Percentiles rank a stretch among this genome's conserved stretches.
Evolutionary conservation across 2,797 vertebrate genomes (phyloP).

Genomic region (Molossus alvarezi): DNA sequence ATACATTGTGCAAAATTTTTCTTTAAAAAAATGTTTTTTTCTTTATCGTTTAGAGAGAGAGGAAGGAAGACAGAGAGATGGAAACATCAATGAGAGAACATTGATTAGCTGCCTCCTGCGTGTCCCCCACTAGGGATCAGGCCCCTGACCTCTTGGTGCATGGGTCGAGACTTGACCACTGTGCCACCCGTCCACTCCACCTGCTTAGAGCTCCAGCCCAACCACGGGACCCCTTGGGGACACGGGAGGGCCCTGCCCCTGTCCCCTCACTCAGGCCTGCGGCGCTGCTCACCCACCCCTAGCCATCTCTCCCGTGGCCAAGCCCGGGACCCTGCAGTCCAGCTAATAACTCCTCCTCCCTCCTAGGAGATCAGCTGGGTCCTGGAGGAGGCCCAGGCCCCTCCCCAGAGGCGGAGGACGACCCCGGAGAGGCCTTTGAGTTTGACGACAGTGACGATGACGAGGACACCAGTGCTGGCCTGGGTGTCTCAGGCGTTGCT

Average conservation of each 20-base stretch:
- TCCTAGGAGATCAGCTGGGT: conserved; percentile 80
- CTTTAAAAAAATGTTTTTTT: background rate
- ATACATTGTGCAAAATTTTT: background rate
- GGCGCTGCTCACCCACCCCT: no score
- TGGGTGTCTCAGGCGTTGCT: conserved; percentile 34
- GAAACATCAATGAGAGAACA: no score
- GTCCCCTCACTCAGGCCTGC: background rate
- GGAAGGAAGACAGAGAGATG: no score
- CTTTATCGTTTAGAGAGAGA: no score
- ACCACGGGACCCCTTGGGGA: background rate
- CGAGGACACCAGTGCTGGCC: conserved; percentile 72
- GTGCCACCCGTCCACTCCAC: rapidly evolving
- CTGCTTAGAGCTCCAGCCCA: background rate
- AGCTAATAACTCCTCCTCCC: conserved; percentile 44
- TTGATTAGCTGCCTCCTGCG: no score
- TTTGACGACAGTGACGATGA: conserved; percentile 92
- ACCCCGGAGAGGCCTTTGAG: conserved; percentile 91
- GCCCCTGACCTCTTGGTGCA: no score
- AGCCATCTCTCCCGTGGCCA: background rate
- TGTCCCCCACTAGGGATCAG: no score
- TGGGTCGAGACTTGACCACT: no score
- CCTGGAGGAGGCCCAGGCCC: conserved; percentile 50
- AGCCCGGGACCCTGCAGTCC: rapidly evolving
- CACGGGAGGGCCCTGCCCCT: background rate
- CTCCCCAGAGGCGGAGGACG: conserved; percentile 88